phyloP scores from a whole-genome alignment of 2,797 vertebrate species.

The Antrozous pallidus region DNA sequence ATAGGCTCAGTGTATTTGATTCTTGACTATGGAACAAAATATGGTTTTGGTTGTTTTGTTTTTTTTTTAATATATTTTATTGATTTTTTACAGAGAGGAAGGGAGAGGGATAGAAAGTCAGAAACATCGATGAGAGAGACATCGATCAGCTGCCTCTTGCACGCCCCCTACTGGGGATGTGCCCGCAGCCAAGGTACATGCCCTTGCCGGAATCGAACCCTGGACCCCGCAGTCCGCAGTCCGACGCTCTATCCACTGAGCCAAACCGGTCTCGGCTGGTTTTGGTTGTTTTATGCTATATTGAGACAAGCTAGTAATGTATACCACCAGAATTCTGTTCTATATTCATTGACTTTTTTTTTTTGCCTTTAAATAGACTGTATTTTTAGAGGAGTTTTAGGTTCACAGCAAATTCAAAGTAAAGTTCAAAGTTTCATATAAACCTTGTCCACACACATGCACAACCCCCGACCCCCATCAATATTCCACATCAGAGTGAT shows the following conservation, averaged over 20 bases:
- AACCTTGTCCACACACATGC: no score
- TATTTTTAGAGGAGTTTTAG: neutral
- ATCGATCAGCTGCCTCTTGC: no score
- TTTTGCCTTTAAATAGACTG: neutral
- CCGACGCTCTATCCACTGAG: no score
- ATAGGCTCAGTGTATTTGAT: neutral
- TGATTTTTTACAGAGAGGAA: no score
- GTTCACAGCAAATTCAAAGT: neutral
- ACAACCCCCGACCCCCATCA: neutral
- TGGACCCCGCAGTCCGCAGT: no score
- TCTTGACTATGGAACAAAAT: neutral
- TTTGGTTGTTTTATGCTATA: neutral
- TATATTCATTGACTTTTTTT: neutral
- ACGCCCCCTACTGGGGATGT: no score
- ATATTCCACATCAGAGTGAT: neutral
- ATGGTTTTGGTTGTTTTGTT: neutral
- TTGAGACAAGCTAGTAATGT: neutral
- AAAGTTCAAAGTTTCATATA: neutral
- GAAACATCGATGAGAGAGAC: no score
- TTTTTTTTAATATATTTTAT: no score
- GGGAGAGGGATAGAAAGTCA: no score
- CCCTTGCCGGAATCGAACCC: no score
- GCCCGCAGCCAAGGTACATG: no score
- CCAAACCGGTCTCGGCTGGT: no score
- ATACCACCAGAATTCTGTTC: neutral